Evolutionary conservation across 2,113 vertebrate genomes (phyloP), one percentile per base, ranked within the genome.

Genomic region (Zapornia atra): DNA sequence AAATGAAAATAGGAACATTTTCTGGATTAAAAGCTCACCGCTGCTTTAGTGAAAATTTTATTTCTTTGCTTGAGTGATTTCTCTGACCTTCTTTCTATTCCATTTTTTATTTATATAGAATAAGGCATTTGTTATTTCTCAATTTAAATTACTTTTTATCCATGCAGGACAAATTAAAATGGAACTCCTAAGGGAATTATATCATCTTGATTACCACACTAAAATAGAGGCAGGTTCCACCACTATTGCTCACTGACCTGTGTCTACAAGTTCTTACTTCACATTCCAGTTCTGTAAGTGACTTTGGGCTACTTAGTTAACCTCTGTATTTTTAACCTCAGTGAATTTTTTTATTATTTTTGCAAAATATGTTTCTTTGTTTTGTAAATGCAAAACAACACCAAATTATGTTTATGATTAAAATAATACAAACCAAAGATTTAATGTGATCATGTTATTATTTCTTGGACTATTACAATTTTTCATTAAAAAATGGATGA

Each of bases 101-200:
- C 28, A 56, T 96, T 92, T 95, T 85, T 97, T 96, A 96, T 94
- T 95, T 95, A 75, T 95, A 63, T 36, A 81, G 44, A 92, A 93
- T 73, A 93, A 83, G 76, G 68, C 26, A 90, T 86, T 94, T 94
- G 60, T 89, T 97, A 92, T 92, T 97, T 96, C 56, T 90, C 79
- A 44, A 65, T 91, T 95, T 70, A 96, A 91, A 91, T 86, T 96
- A 54, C 66, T 95, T 95, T 96, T 95, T 88, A 95, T 64, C 48
- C 88, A 87, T 93, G 90, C 93, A 96, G 63, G 78, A 77, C 64
- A 96, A 95, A 96, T 96, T 94, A 95, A 94, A 94, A 83, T 60
- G 59, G 46, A 90, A 77, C 34, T 94, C 50, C 59, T 68, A 83
- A 48, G 42, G 82, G 56, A 96, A 92, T 92, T 48, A 42, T 71